Evolutionary conservation across 2,888 invertebrate species (phyloP).

Genomic region (Pterobdella sp.): DNA sequence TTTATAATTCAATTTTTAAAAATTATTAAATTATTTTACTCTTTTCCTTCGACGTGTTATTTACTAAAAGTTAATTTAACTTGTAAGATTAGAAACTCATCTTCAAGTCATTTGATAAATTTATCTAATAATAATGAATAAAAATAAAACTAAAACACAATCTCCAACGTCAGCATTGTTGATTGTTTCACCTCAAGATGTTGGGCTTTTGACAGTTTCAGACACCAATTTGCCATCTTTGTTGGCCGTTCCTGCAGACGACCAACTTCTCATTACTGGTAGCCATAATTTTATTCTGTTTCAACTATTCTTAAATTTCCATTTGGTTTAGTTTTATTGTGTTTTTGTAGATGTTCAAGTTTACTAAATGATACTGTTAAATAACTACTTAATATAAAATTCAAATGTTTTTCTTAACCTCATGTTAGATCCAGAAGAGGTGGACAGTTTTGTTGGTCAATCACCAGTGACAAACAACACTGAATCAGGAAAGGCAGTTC

Average conservation of each 20-base stretch:
- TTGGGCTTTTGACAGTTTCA: neutral
- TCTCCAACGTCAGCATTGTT: constrained; percentile 28
- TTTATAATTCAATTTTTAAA: neutral
- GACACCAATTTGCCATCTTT: constrained; percentile 13
- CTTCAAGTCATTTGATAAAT: neutral
- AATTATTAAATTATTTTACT: neutral
- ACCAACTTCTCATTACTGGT: neutral
- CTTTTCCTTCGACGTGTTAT: neutral
- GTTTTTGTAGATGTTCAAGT: neutral
- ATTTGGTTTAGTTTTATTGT: neutral
- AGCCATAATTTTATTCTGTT: neutral
- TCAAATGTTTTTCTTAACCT: neutral
- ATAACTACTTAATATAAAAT: neutral
- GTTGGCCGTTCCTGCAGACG: constrained; percentile 22
- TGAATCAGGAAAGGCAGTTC: neutral
- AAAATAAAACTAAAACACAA: constrained; percentile 6
- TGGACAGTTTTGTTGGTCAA: constrained; percentile 50
- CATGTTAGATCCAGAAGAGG: constrained; percentile 49
- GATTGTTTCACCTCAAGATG: constrained; percentile 25
- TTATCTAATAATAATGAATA: neutral
- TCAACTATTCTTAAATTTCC: no score
- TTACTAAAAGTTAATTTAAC: neutral
- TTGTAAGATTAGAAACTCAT: neutral
- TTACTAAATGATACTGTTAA: neutral
- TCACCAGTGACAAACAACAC: constrained; percentile 34